Base-by-base conservation (phyloP, 2,113 vertebrate genomes). In the Bostrychus sinensis region DNA sequence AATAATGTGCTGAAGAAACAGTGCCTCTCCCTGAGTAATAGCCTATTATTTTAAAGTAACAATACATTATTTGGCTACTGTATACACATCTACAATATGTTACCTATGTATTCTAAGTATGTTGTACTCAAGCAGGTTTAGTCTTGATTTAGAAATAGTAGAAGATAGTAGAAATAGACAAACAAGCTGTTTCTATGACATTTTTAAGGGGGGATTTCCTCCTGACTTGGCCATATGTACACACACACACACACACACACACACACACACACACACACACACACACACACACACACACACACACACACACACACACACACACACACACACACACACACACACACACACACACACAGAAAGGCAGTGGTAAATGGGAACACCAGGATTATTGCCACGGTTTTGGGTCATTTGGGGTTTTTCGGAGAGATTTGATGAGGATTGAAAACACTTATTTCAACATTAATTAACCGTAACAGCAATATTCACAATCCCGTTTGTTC, bases 331-430 rank as follows among this genome's bases (percentile, higher is more conserved):
- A 14, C 70, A 26, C 48, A 3, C 17, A 45, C 34, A 38, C 3
- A 56, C 17, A 56, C 17, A 42, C 5, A 14, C 12, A 5, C 14
- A 14, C 22, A n/a, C 39, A 9, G 14, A 5, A 1, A 16, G 39
- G 16, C 39, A 8, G 50, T 17, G 25, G 9, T 0, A 0, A 77
- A 68, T 66, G 68, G 77, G 66, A 67, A 68, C 75, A 67, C 39
- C 68, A 76, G 79, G 79, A 88, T 82, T 81, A 84, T 23, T 75
- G 77, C 70, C 36, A 69, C 62, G 26, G 57, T 82, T 79, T 80
- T 82, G 71, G 81, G 86, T 87, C 81, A 76, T 1, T 25, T 30
- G 20, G 60, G 82, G 41, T 70, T 82, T n/a, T 54, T 75, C 70
- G 43, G 50, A 56, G 45, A 66, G 51, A 20, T 61, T 67, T 62